Base-by-base conservation (phyloP, 2,113 vertebrate genomes). In the Speoplatyrhinus poulsoni region DNA sequence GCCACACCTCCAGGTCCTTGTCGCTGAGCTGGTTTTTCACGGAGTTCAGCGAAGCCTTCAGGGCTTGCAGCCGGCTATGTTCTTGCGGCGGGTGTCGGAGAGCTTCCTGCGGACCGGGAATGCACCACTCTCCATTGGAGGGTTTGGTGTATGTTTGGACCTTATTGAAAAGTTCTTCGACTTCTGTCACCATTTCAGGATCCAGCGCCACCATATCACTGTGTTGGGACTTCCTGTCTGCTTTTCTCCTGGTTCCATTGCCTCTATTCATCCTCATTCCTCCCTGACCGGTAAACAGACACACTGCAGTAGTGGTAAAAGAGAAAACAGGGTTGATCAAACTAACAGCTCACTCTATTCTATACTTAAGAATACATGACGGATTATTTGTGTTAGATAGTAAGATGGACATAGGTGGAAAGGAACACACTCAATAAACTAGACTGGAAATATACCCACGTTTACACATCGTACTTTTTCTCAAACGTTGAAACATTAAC, bases 1-100 rank as follows among this genome's bases (percentile, higher is more conserved):
- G 98, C 97, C 98, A 99, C n/a, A 94, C 92, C 1, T 93, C 87
- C n/a, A 99, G 84, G 12, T 96, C 94, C 87, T 98, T 98, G 75
- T 99, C 96, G 13, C 95, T 97, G 63, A 99, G 90, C 0, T 91
- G 93, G 84, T 97, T 95, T 87, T 99, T 99, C 12, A 98, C 95
- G 11, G 92, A 77, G 46, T 99, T 99, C 62, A 99, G 87, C 0
- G 94, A 96, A 2, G 71, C 86, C 81, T 99, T 99, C 75, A 98
- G 89, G 61, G 86, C 80, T 73, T 94, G 93, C 59, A 98, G 92
- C 0, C 52, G 76, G 26, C 47, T 4, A 67, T 96, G 90, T 68
- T 92, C 84, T 62, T 73, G 64, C 2, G 89, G 90, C 6, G 89
- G 54, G 0, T 89, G 85, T 0, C 72, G 91, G 49, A 96, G 94